Conservation (phyloP, 2,113 vertebrate genomes). For the Pagrus major region DNA sequence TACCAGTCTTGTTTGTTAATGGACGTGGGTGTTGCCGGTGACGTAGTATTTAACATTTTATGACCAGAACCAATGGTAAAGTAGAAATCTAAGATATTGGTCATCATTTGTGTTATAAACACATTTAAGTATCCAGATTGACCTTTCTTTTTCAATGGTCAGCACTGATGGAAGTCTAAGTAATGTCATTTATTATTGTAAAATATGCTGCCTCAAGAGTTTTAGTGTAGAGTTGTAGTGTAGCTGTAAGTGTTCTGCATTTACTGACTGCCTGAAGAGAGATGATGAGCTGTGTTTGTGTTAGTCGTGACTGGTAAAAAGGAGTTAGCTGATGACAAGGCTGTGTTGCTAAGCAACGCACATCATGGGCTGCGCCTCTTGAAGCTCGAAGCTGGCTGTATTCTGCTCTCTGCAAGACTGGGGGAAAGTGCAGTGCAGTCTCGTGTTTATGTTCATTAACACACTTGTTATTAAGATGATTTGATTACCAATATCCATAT, state of each 20-base stretch:
- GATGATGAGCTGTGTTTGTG: slow-evolving; percentile 86
- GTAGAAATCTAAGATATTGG: neutral
- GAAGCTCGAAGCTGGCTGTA: slow-evolving; percentile 80
- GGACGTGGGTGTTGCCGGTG: neutral
- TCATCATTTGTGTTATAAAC: neutral
- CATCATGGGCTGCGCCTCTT: slow-evolving; percentile 86
- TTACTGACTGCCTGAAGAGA: slow-evolving; percentile 82
- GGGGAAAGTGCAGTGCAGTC: slow-evolving; percentile 66
- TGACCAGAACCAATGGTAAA: neutral
- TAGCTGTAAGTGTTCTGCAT: slow-evolving; percentile 75
- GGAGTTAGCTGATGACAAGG: slow-evolving; percentile 90
- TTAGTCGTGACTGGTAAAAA: slow-evolving; percentile 94
- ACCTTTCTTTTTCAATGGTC: slow-evolving; percentile 9
- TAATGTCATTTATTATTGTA: slow-evolving; percentile 15
- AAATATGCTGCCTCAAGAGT: slow-evolving; percentile 47
- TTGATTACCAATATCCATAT: slow-evolving; percentile 13
- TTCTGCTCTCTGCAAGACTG: slow-evolving; percentile 77
- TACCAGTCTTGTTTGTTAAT: neutral
- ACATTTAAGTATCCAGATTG: neutral
- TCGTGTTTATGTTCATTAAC: slow-evolving; percentile 33
- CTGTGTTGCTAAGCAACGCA: slow-evolving; percentile 89
- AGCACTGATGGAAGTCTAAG: slow-evolving; percentile 6
- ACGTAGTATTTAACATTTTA: neutral
- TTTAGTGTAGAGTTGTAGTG: slow-evolving; percentile 54
- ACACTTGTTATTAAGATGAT: neutral